Percentiles rank a stretch among this genome's conserved stretches.
Conservation (phyloP, 2,888 invertebrate genomes). For the Aphodius granarius region DNA sequence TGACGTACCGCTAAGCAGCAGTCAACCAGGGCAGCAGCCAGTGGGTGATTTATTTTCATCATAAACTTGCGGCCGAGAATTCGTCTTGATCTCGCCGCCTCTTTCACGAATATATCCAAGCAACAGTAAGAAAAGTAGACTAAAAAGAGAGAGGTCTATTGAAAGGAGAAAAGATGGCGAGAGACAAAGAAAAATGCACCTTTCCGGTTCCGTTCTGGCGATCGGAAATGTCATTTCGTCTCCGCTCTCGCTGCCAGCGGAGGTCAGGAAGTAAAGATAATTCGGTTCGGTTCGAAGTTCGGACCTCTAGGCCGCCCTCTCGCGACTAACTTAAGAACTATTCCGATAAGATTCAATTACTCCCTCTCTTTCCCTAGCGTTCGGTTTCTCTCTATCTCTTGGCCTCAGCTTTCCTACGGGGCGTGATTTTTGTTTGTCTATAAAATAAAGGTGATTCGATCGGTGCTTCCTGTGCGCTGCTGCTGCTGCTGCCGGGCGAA, state of each 20-base stretch:
- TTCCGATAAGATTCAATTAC: not conserved
- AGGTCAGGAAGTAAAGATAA: conserved; percentile 46
- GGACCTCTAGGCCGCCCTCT: not conserved
- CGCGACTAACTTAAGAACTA: not conserved
- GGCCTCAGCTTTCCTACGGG: not conserved
- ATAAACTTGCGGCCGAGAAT: not conserved
- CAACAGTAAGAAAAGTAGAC: not conserved
- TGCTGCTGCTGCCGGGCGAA: not conserved
- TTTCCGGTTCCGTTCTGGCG: conserved; percentile 47
- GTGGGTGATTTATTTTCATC: not conserved
- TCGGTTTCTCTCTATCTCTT: not conserved
- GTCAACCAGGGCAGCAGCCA: not conserved
- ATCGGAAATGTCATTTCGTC: conserved; percentile 48
- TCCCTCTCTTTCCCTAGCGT: not conserved
- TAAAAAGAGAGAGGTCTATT: conserved; percentile 26
- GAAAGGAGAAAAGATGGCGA: conserved; percentile 31
- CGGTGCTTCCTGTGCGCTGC: not conserved
- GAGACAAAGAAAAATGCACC: conserved; percentile 45
- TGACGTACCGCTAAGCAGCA: not conserved
- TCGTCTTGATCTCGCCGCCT: not conserved
- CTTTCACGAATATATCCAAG: not conserved
- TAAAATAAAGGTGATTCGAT: not conserved
- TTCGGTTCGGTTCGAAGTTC: conserved; percentile 1
- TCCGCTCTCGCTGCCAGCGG: no score
- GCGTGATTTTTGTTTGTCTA: not conserved